These are phyloP conservation scores for Heliopora coerulea DNA, from an alignment of 92 coral and sea anemone species.

Conservation along the genomic window DNA sequence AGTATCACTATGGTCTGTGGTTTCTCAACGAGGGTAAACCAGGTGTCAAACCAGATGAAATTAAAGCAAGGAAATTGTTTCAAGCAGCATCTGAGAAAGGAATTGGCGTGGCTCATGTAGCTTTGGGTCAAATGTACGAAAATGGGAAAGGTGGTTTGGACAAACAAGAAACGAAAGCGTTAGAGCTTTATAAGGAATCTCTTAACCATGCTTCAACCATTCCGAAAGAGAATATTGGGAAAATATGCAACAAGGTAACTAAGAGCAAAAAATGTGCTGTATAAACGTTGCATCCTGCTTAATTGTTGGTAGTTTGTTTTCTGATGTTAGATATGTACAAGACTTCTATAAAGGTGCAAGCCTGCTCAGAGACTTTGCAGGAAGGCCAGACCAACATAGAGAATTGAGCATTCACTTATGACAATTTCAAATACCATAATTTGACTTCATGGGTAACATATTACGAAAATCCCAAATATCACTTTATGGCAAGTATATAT, in stretches of 20 bases:
- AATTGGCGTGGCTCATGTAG: slow-evolving; percentile 44
- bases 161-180: slow-evolving; percentile 44
- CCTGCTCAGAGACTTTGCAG: no score
- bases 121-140: slow-evolving; percentile 49
- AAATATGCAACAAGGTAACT: slow-evolving; percentile 42
- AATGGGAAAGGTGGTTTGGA: slow-evolving; percentile 40
- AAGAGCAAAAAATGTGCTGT: no score
- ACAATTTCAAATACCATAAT: no score
- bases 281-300: no score
- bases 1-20: slow-evolving; percentile 55
- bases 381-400: no score
- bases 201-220: slow-evolving; percentile 34
- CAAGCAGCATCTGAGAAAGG: slow-evolving; percentile 51
- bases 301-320: no score
- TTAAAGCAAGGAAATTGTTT: slow-evolving; percentile 44
- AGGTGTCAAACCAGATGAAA: slow-evolving; percentile 31
- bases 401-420: no score
- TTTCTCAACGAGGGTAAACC: slow-evolving; percentile 42
- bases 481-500: no score
- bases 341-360: no score
- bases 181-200: slow-evolving; percentile 46
- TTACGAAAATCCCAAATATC: no score
- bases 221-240: slow-evolving; percentile 23
- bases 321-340: no score
- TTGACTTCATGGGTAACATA: no score